A percentile compares a stretch with the other conserved stretches of the same genome.
phyloP scores from a whole-genome alignment of 2,888 invertebrate species.

The Orgyia antiqua region DNA sequence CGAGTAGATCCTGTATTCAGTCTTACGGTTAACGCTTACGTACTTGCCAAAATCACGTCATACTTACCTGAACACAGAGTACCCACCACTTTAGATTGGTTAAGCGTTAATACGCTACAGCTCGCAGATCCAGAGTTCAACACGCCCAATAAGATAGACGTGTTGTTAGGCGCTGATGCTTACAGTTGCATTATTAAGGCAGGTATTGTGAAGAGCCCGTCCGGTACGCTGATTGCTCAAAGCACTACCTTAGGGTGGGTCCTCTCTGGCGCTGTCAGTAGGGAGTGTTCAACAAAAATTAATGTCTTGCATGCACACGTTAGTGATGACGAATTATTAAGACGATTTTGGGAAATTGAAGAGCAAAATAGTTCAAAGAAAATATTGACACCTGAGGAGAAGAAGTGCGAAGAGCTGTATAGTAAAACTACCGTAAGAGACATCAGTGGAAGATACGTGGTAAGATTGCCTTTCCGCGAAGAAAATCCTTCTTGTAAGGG shows the following conservation, averaged over 20 bases:
- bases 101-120: background rate
- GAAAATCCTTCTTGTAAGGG: slow-evolving; percentile 4
- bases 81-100: background rate
- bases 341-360: slow-evolving; percentile 1
- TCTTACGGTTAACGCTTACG: slow-evolving; percentile 14
- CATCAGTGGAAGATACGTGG: slow-evolving; percentile 4
- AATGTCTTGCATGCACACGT: slow-evolving; percentile 5
- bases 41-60: slow-evolving; percentile 11
- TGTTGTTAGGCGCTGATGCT: too few species aligned
- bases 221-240: too few species aligned
- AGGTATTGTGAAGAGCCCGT: slow-evolving; percentile 6
- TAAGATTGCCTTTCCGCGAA: too few species aligned
- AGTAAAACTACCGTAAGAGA: slow-evolving; percentile 2
- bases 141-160: too few species aligned
- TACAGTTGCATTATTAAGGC: slow-evolving; percentile 5
- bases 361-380: background rate
- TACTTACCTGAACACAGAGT: slow-evolving; percentile 1
- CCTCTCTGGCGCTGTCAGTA: slow-evolving; percentile 9
- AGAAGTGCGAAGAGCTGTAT: slow-evolving; percentile 11
- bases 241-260: slow-evolving; percentile 18
- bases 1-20: slow-evolving; percentile 5
- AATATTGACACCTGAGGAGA: slow-evolving; percentile 9
- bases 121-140: slow-evolving; percentile 3
- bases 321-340: background rate
- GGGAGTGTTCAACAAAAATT: background rate